Evolutionary conservation across 2,888 invertebrate species (phyloP), one percentile per base, ranked within the genome.

Genomic region (Cephonodes hylas): DNA sequence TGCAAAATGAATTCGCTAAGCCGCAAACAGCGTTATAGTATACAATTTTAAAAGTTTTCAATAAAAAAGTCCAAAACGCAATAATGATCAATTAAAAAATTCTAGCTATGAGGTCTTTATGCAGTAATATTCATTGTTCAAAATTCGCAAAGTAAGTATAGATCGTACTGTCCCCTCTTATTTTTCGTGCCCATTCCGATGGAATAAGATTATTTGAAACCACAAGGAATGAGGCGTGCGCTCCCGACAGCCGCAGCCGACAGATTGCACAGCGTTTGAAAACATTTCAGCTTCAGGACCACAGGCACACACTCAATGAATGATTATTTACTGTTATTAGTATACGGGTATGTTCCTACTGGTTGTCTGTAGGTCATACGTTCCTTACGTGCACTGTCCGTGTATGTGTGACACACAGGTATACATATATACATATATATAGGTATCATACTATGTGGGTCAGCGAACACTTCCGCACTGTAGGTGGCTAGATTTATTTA

Each of bases 241-340:
- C 15, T 15, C 27, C 15, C 27, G 15, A 18, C 31, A 27, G 27
- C 3, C 15, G 27, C 31, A 15, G 31, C 31, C 27, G 31, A 15
- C 18, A 18, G 53, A 31, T 53, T 53, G 53, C 18, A 31, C 18
- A 22, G 13, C n/a, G 46, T 10, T 27, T 27, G 18, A 18, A 53
- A 25, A 46, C 34, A 22, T 13, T 71, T 8, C 10, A 23, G 59
- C 64, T 18, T 69, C 70, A 0, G 63, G 15, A 58, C 3, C 58
- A 13, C 15, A n/a, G 34, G 34, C 7, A 22, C 8, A 34, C 10
- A 57, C 38, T 58, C 25, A 58, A 42, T 53, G 15, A 58, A 42
- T 22, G 34, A n/a, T 23, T 58, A 23, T 58, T 42, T 53, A 38
- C 8, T 18, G 8, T 48, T 22, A 45, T 46, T 46, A 23, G 46